Base-by-base conservation (phyloP, 2,888 invertebrate genomes). In the Hypsopygia costalis region DNA sequence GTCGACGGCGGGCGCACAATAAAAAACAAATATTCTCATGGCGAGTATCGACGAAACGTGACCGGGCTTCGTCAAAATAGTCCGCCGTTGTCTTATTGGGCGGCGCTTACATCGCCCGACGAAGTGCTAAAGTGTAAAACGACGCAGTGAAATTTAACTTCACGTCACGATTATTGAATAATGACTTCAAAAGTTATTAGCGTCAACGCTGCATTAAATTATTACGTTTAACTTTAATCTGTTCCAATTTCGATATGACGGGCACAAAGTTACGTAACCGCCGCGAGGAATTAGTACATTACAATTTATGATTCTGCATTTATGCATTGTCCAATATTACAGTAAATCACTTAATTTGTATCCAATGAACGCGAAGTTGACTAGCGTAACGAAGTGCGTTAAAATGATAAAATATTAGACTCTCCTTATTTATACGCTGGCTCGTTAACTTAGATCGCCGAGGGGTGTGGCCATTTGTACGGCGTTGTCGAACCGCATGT, bases 21-120 rank as follows among this genome's bases (percentile, higher is more conserved):
- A 87, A 87, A 87, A 88, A 88, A 87, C 87, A 87, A 88, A 88
- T 87, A 88, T 86, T 87, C 88, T 86, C 88, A 87, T 87, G 86
- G 82, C 62, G 74, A 69, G 81, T 82, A 87, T 87, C 87, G 87
- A 85, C 76, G 69, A 80, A 88, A 88, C 88, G 88, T 88, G 88
- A 88, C 88, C 81, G 80, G 82, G 79, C 83, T 81, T 82, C 87
- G 82, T 88, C 87, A 85, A 87, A 88, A 87, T 85, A 83, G 85
- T 76, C 79, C 76, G 73, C 78, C 69, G 82, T 81, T 80, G 83
- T 86, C 81, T 87, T 80, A 76, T 72, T 77, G 82, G 82, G 77
- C 81, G 82, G 85, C 79, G 73, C 76, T 73, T 80, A 77, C 77
- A 75, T 70, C 69, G 58, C 51, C 58, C 52, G 61, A 52, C 71